These are phyloP conservation scores for Subacronicta megacephala DNA, from an alignment of 2,888 invertebrate species.

Conservation along the genomic window DNA sequence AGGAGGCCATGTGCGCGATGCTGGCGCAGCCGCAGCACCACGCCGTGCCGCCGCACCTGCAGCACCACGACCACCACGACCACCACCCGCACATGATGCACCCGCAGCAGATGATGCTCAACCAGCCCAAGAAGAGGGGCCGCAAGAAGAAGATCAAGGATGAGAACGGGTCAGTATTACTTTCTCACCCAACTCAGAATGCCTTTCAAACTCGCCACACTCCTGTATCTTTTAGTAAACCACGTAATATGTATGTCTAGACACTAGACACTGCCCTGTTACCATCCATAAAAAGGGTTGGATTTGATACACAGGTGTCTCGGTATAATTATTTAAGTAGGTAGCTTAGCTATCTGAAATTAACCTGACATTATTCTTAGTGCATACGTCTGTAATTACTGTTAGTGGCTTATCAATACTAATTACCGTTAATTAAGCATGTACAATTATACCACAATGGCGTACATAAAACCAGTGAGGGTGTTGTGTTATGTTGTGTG, in stretches of 20 bases:
- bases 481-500: constrained; percentile 5
- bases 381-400: constrained; percentile 8
- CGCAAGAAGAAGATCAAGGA: constrained; percentile 95
- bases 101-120: constrained; percentile 84
- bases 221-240: not conserved
- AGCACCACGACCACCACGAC: constrained; percentile 80
- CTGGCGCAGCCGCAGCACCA: constrained; percentile 74
- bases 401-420: constrained; percentile 26
- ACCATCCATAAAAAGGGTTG: too few species aligned
- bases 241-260: too few species aligned
- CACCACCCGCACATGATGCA: constrained; percentile 77
- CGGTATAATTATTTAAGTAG: too few species aligned
- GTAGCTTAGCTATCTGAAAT: not conserved
- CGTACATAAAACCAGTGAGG: constrained; percentile 18
- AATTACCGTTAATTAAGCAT: constrained; percentile 22
- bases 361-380: too few species aligned
- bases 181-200: not conserved
- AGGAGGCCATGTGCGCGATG: constrained; percentile 91
- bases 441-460: constrained; percentile 8
- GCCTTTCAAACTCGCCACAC: not conserved
- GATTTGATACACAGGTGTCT: too few species aligned
- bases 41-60: constrained; percentile 72
- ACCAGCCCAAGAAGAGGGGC: constrained; percentile 94
- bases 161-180: constrained; percentile 88
- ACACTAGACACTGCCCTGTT: too few species aligned